A percentile compares a stretch with the other conserved stretches of the same genome.
Evolutionary conservation across 2,888 invertebrate genomes (phyloP).

Genomic region (Sabatieria punctata): DNA sequence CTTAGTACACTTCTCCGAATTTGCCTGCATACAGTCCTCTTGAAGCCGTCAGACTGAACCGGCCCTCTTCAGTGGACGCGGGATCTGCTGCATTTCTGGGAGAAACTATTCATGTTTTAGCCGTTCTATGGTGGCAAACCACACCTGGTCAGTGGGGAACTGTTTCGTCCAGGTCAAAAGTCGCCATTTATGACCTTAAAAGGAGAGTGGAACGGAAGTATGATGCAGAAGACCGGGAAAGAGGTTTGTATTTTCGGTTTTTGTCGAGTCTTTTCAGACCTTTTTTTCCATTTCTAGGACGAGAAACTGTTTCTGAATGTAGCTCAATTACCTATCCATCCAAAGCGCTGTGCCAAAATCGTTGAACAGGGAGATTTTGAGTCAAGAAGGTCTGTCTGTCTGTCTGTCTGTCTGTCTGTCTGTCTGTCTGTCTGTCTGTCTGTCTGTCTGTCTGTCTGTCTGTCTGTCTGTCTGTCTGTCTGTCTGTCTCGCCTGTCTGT

Average conservation of each 20-base stretch:
- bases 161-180: conserved; percentile 55
- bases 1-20: too few species aligned
- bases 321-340: conserved; percentile 57
- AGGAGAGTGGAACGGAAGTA: conserved; percentile 92
- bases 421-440: too few species aligned
- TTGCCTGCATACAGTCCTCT: too few species aligned
- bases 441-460: too few species aligned
- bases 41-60: too few species aligned
- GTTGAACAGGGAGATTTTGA: conserved; percentile 66
- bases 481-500: too few species aligned
- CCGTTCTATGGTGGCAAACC: conserved; percentile 95
- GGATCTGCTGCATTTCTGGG: too few species aligned
- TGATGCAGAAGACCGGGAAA: conserved; percentile 76
- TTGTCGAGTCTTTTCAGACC: conserved; percentile 29
- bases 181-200: conserved; percentile 70
- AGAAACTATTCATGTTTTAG: too few species aligned
- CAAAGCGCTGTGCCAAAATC: conserved; percentile 72
- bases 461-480: too few species aligned
- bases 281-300: conserved; percentile 35
- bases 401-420: too few species aligned
- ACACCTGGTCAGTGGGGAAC: conserved; percentile 65
- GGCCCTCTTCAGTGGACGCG: too few species aligned
- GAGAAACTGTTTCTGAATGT: conserved; percentile 77
- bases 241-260: conserved; percentile 34
- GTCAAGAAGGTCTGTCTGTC: conserved; percentile 57